Evolutionary conservation across 2,888 invertebrate species (phyloP).

Genomic region (Automeris io): DNA sequence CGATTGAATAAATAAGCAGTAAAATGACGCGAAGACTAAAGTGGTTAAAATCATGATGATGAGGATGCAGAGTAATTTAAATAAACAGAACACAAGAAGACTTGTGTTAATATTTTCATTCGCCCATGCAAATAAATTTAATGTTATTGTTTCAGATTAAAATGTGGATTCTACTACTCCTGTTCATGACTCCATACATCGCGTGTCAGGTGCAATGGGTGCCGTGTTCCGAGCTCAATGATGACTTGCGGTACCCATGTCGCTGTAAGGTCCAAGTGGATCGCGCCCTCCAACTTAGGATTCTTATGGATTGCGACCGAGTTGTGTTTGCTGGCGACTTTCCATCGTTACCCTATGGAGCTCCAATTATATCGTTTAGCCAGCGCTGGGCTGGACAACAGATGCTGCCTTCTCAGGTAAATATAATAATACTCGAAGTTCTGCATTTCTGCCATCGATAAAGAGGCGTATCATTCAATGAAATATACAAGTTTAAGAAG

Average conservation of each 20-base stretch:
- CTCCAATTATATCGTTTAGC: constrained; percentile 87
- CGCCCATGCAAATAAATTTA: constrained; percentile 9
- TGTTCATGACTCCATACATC: constrained; percentile 41
- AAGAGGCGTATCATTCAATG: too few relatives aligned
- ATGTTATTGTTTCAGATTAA: constrained; percentile 32
- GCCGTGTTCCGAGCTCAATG: constrained; percentile 86
- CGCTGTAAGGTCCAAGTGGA: constrained; percentile 73
- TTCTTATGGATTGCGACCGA: constrained; percentile 89
- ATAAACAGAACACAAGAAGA: constrained; percentile 5
- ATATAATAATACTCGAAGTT: too few relatives aligned
- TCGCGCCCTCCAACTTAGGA: constrained; percentile 59
- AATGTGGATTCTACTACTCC: constrained; percentile 53
- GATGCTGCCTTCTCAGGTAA: constrained; percentile 85
- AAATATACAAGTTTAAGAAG: too few relatives aligned
- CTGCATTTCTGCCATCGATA: too few relatives aligned
- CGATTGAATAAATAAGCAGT: too few relatives aligned
- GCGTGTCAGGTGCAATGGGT: constrained; percentile 74
- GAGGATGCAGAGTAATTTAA: too few relatives aligned
- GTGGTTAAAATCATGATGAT: too few relatives aligned
- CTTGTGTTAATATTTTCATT: constrained; percentile 12
- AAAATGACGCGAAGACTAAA: too few relatives aligned
- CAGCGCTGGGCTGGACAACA: constrained; percentile 90
- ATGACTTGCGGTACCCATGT: constrained; percentile 86
- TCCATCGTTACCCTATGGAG: constrained; percentile 85
- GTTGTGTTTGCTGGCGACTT: constrained; percentile 89